These are phyloP conservation scores for Diplodus puntazzo DNA, from an alignment of 2,797 vertebrate genomes.

Conservation along the genomic window DNA sequence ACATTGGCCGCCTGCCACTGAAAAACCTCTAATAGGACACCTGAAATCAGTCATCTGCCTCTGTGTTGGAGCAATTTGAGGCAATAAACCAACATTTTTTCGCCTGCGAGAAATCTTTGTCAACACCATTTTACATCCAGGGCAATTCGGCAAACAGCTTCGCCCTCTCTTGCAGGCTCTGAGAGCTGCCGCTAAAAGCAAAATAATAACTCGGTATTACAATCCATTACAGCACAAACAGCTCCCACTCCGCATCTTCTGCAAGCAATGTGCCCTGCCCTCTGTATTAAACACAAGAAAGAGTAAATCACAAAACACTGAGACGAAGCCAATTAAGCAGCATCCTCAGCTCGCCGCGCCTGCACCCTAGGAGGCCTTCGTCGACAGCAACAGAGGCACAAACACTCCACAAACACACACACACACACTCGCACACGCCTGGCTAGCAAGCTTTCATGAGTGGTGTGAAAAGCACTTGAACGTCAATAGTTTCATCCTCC, in stretches of 20 bases:
- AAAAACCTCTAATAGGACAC: conserved; percentile 29
- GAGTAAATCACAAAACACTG: conserved; percentile 22
- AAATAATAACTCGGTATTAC: conserved; percentile 55
- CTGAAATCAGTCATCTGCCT: conserved; percentile 32
- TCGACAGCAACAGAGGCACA: conserved; percentile 1
- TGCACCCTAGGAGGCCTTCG: background rate
- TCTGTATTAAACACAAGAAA: conserved; percentile 18
- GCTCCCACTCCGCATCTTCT: conserved; percentile 10
- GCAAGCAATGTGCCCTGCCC: background rate
- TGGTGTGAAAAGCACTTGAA: conserved; percentile 43
- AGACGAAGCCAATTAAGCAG: conserved; percentile 30
- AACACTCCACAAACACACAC: background rate
- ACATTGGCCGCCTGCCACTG: conserved; percentile 21
- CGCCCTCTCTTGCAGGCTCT: background rate
- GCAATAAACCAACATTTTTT: conserved; percentile 36
- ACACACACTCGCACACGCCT: background rate
- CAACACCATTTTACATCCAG: conserved; percentile 44
- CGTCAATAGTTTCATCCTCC: conserved; percentile 35
- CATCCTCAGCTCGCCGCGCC: background rate
- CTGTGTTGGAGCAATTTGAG: conserved; percentile 20
- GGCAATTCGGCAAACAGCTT: conserved; percentile 36
- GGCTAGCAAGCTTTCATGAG: conserved; percentile 35
- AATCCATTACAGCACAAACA: conserved; percentile 40
- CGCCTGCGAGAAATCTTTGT: conserved; percentile 23
- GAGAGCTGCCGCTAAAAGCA: conserved; percentile 44